phyloP scores from a whole-genome alignment of 2,888 invertebrate species.

The Leuctra nigra region DNA sequence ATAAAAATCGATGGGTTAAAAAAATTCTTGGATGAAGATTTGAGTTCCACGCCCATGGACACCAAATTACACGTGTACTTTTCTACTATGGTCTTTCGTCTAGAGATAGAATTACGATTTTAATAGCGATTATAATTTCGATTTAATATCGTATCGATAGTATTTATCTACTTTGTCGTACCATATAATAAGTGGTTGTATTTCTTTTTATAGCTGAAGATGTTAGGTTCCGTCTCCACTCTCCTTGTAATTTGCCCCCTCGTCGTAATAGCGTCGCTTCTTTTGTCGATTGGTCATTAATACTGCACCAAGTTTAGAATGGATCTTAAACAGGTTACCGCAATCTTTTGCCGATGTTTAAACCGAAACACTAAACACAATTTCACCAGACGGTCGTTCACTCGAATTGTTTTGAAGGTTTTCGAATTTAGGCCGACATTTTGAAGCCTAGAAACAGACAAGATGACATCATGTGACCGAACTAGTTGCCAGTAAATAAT shows the following conservation, averaged over 20 bases:
- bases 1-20: background rate
- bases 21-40: conserved; percentile 17
- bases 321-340: too few species aligned
- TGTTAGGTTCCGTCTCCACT: conserved; percentile 15
- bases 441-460: too few species aligned
- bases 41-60: conserved; percentile 18
- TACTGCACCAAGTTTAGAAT: too few species aligned
- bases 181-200: conserved; percentile 15
- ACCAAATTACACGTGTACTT: conserved; percentile 21
- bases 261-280: too few species aligned
- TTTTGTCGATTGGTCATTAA: too few species aligned
- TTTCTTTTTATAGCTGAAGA: conserved; percentile 18
- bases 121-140: conserved; percentile 16
- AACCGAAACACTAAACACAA: too few species aligned
- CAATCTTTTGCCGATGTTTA: too few species aligned
- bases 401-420: too few species aligned
- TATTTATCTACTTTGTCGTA: conserved; percentile 19
- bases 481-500: too few species aligned
- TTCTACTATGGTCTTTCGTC: conserved; percentile 1
- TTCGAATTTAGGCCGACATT: too few species aligned
- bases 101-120: conserved; percentile 7
- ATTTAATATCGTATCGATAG: conserved; percentile 17
- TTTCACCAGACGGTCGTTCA: too few species aligned
- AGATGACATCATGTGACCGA: too few species aligned
- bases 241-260: conserved; percentile 12